Conservation (phyloP, 2,888 invertebrate species). For the Xestia rhomboidea region DNA sequence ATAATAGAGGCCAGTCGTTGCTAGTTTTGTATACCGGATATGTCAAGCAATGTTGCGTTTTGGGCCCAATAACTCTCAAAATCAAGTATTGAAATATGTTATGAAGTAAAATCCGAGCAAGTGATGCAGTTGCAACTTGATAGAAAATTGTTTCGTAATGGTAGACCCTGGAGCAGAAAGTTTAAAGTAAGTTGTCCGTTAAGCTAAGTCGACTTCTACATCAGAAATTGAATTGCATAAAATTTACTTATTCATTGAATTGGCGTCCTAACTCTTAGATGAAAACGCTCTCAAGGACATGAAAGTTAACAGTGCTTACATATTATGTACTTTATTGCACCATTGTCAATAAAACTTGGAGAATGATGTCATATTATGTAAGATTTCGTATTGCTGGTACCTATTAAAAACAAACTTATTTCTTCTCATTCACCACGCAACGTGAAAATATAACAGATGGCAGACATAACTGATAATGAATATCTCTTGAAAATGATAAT, state of each 20-base stretch:
- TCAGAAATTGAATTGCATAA: constrained; percentile 64
- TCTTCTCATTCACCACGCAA: constrained; percentile 23
- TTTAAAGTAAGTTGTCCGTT: constrained; percentile 61
- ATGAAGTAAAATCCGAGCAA: constrained; percentile 39
- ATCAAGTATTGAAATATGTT: constrained; percentile 16
- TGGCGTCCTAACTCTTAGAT: constrained; percentile 43
- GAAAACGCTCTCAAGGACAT: constrained; percentile 35
- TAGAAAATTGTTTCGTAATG: constrained; percentile 57
- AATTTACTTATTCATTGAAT: constrained; percentile 71
- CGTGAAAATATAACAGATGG: constrained; percentile 60
- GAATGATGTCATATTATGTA: background rate
- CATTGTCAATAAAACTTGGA: constrained; percentile 17
- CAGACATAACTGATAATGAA: constrained; percentile 50
- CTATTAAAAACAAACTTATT: constrained; percentile 8
- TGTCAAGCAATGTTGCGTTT: background rate
- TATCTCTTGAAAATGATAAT: constrained; percentile 58
- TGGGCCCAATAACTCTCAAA: background rate
- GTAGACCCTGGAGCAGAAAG: constrained; percentile 56
- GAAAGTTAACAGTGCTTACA: constrained; percentile 7
- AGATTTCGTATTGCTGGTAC: background rate
- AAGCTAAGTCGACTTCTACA: constrained; percentile 54
- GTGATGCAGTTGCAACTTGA: constrained; percentile 56
- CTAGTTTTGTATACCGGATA: background rate
- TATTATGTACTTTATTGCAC: constrained; percentile 21
- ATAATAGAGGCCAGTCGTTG: background rate